phyloP scores from a whole-genome alignment of 1,140 invertebrate genomes.

The Choristoneura fumiferana region DNA sequence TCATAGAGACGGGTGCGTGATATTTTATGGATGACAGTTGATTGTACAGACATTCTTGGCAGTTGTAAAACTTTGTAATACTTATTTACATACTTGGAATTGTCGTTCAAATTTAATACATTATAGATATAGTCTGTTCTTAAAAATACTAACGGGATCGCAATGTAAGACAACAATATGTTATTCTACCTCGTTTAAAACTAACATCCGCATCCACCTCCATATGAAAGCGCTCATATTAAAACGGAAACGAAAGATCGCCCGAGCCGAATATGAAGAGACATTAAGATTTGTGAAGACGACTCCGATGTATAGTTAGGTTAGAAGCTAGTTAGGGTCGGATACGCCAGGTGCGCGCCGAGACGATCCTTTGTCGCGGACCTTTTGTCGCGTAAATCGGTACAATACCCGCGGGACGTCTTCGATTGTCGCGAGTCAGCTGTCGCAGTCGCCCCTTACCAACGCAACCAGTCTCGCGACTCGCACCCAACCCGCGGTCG shows the following conservation, averaged over 20 bases:
- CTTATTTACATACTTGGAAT: too few relatives aligned
- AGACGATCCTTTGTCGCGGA: conserved; percentile 54
- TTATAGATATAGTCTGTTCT: too few relatives aligned
- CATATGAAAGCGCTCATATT: not conserved
- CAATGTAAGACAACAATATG: too few relatives aligned
- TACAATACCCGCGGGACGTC: conserved; percentile 72
- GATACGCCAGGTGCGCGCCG: conserved; percentile 64
- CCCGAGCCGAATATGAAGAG: conserved; percentile 24
- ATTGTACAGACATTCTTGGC: conserved; percentile 32
- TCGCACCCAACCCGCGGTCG: conserved; percentile 37
- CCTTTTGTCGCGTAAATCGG: conserved; percentile 46
- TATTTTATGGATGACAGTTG: conserved; percentile 17
- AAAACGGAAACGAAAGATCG: conserved; percentile 40
- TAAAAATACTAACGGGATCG: too few relatives aligned
- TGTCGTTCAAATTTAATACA: too few relatives aligned
- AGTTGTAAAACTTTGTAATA: too few relatives aligned
- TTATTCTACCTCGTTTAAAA: too few relatives aligned
- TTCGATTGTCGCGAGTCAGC: conserved; percentile 72
- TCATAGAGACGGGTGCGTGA: conserved; percentile 18
- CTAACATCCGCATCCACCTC: conserved; percentile 15
- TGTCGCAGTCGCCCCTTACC: conserved; percentile 52
- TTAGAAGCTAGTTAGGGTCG: conserved; percentile 57
- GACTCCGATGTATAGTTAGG: conserved; percentile 25
- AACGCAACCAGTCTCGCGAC: conserved; percentile 41
- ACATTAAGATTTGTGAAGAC: conserved; percentile 35